Conservation (phyloP, 2,113 vertebrate genomes). For the Eubucco bourcierii region DNA sequence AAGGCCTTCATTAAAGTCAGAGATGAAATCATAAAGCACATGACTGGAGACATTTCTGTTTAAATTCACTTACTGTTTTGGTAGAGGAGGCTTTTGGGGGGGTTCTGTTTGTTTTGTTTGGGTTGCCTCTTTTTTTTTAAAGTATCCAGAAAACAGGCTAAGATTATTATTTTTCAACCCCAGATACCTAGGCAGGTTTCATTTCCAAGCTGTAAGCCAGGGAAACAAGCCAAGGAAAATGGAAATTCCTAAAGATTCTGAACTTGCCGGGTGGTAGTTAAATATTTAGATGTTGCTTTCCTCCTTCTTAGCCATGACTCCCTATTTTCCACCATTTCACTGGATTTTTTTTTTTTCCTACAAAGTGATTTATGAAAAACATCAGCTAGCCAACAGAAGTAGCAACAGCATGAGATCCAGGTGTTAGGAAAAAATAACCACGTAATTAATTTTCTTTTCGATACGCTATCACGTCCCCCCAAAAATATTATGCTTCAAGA, state of each 20-base stretch:
- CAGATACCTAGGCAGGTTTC: background rate
- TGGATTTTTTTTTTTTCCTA: constrained; percentile 23
- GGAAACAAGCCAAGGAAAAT: constrained; percentile 25
- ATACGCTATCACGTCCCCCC: constrained; percentile 31
- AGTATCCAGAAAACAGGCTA: background rate
- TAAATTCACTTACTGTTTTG: background rate
- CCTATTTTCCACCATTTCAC: constrained; percentile 51
- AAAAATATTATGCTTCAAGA: constrained; percentile 44
- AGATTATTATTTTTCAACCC: background rate
- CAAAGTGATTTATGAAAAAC: constrained; percentile 61
- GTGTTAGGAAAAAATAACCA: constrained; percentile 54
- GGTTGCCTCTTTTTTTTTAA: background rate
- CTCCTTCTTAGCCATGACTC: constrained; percentile 11
- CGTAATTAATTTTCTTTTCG: constrained; percentile 62
- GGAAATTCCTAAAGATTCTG: constrained; percentile 31
- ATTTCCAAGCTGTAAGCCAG: constrained; percentile 25
- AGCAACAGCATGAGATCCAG: constrained; percentile 64
- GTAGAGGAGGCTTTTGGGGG: too few species aligned
- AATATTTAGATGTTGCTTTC: constrained; percentile 47
- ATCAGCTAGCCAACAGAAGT: constrained; percentile 55
- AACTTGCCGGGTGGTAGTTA: constrained; percentile 14
- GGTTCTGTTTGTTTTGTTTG: background rate
- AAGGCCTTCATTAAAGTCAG: background rate
- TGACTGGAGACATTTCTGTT: background rate
- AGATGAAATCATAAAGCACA: background rate